Evolutionary conservation across 2,797 vertebrate genomes (phyloP), one percentile per base, ranked within the genome.

Genomic region (Sciurus vulgaris): DNA sequence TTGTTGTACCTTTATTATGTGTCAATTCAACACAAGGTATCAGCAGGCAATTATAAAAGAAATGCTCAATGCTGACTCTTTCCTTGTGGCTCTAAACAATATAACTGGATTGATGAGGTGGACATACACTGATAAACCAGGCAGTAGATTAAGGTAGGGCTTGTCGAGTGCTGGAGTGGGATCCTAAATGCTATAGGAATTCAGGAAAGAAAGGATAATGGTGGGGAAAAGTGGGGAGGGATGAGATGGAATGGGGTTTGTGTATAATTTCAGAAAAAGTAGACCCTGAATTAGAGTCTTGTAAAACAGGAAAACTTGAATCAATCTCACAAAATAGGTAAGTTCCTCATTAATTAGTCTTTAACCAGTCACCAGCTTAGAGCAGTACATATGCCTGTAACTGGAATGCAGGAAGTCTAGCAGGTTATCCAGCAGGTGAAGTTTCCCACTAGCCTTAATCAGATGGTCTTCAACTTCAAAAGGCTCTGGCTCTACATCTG

Each of bases 401-500:
- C 98, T 98, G 90, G 98, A 87, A 0, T 99, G 98, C 41, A 99
- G 98, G 97, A 99, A 99, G 0, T 97, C 97, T 96, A 99, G 98
- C 69, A 99, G 98, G 93, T 98, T 98, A 98, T 99, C 99, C 89
- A 99, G 95, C 35, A 99, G 98, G 95, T 98, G 98, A 41, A 99
- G 99, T 94, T 99, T 99, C 81, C 99, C 99, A 93, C 99, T 99
- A 96, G 99, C 99, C 97, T 99, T 98, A 15, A 99, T 94, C 38
- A 99, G 98, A 97, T 99, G 99, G 26, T 99, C 99, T 92, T 99
- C 99, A 96, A 99, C 99, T 96, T 99, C 98, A 98, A 99, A 99
- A 0, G 99, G 99, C 96, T 99, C 99, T n/a, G 99, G 99, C 91
- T 99, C 99, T 93, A 99, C 99, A 73, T 99, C 99, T 99, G 86